Base-by-base conservation (phyloP, 2,113 vertebrate genomes). In the Carettochelys insculpta region DNA sequence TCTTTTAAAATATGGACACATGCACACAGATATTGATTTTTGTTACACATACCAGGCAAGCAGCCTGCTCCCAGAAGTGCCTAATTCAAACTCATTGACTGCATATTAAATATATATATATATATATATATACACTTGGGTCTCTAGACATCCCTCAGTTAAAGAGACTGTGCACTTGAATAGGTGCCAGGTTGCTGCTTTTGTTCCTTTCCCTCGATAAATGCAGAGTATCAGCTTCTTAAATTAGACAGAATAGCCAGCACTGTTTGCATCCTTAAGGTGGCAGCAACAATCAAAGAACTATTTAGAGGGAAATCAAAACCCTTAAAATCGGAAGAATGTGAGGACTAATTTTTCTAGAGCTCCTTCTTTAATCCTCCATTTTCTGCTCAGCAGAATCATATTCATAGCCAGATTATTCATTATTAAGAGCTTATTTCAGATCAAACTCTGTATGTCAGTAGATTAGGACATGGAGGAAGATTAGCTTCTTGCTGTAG, bases 371-470 rank as follows among this genome's bases (percentile, higher is more conserved):
- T 81, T 97, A 97, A 97, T 97, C 95, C 94, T 97, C 84, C 80
- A 93, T 97, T 97, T 98, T 97, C 88, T 95, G 87, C 94, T 96
- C 83, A 94, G 87, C 90, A 94, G 86, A 96, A 96, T 96, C 84
- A 94, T 95, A 97, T 93, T 96, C 88, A 90, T 65, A 88, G 93
- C 11, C 47, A 92, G 95, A 97, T 97, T 97, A 96, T 96, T 97
- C 92, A 96, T 97, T 98, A 98, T 98, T 97, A 97, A 98, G 90
- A 93, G 96, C 92, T 98, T 97, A 97, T 96, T 97, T 97, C 91
- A 96, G 88, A 94, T 88, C 90, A 90, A 93, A 95, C 89, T 76
- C 92, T 94, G 78, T 92, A 77, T 97, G 94, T 96, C 94, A 95
- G 96, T 97, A 97, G 97, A 98, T 98, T 97, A 97, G 96, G 81